Percentiles rank a stretch among this genome's conserved stretches.
Evolutionary conservation across 2,113 vertebrate species (phyloP).

Genomic region (Ameiurus melas): DNA sequence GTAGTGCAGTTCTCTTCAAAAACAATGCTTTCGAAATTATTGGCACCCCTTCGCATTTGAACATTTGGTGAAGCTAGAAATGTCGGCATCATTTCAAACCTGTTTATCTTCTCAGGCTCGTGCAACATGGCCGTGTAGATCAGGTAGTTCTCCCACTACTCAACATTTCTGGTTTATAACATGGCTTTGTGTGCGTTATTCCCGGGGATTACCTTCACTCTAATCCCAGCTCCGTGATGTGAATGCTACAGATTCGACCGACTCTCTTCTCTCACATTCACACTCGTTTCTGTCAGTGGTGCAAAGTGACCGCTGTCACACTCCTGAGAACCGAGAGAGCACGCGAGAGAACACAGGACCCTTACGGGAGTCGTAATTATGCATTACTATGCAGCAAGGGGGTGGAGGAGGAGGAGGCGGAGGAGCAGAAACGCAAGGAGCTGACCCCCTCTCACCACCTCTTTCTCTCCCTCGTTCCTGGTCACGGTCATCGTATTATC

Average conservation of each 20-base stretch:
- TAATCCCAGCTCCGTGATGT: not conserved
- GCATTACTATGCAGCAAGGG: constrained; percentile 26
- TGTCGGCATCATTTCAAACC: not conserved
- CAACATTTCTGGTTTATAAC: not conserved
- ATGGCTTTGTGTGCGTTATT: not conserved
- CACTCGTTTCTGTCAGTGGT: not conserved
- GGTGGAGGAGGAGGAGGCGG: constrained; percentile 31
- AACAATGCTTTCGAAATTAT: not conserved
- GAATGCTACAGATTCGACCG: not conserved
- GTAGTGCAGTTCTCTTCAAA: not conserved
- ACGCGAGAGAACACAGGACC: constrained; percentile 6
- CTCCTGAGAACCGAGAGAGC: constrained; percentile 1
- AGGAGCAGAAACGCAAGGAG: constrained; percentile 31
- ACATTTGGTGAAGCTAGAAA: not conserved
- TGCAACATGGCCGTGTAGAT: not conserved
- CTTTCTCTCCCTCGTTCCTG: constrained; percentile 1
- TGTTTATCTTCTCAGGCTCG: not conserved
- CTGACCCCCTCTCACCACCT: constrained; percentile 47
- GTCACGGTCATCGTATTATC: constrained; percentile 3
- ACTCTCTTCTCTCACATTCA: not conserved
- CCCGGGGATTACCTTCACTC: not conserved
- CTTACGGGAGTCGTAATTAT: constrained; percentile 41
- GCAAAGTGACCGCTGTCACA: not conserved
- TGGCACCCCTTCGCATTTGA: not conserved
- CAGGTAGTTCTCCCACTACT: not conserved